Evolutionary conservation across 1,140 invertebrate genomes (phyloP).

Genomic region (Gonioctena quinquepunctata): DNA sequence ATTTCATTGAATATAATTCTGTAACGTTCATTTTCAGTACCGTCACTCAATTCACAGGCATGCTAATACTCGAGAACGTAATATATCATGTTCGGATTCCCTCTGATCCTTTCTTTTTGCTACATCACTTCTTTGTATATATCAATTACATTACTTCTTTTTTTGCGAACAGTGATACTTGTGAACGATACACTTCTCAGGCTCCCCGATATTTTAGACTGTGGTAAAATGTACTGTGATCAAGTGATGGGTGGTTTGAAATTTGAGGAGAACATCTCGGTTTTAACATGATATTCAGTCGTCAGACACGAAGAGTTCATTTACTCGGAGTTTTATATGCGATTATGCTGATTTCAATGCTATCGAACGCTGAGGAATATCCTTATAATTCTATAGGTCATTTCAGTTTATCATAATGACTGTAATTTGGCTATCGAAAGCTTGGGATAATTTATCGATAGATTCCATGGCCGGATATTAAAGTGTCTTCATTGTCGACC

Average conservation of each 20-base stretch:
- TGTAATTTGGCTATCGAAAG: too few species aligned
- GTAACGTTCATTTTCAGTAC: background rate
- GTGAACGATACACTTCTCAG: conserved; percentile 8
- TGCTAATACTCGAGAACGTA: background rate
- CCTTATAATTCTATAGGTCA: too few species aligned
- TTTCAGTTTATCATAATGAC: too few species aligned
- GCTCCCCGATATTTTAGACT: conserved; percentile 4
- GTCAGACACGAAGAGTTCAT: background rate
- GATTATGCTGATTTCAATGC: too few species aligned
- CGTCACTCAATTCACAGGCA: background rate
- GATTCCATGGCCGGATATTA: too few species aligned
- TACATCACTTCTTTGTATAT: background rate
- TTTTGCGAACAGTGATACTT: background rate
- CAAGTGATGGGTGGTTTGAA: background rate
- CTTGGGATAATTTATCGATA: too few species aligned
- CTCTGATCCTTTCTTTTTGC: background rate
- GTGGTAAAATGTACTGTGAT: background rate
- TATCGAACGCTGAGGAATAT: too few species aligned
- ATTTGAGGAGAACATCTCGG: background rate
- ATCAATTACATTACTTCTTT: background rate
- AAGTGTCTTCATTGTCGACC: too few species aligned
- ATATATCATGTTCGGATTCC: background rate
- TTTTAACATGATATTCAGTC: background rate
- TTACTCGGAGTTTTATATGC: background rate
- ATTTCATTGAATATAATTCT: too few species aligned